Base-by-base conservation (phyloP, 2,888 invertebrate species). In the Muscina levida region DNA sequence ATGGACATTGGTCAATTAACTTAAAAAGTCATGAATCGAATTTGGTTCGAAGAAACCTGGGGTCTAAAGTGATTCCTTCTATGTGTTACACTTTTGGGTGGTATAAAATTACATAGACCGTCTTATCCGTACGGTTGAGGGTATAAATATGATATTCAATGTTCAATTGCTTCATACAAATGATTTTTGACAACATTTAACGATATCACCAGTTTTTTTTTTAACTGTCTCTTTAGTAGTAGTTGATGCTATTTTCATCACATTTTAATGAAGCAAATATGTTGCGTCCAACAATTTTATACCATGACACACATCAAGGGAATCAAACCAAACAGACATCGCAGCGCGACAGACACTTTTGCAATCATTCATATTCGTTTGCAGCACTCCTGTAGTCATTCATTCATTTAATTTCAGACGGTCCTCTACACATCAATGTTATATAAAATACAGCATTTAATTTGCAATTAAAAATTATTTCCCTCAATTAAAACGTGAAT, bases 391-490 rank as follows among this genome's bases (percentile, higher is more conserved):
- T 59, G 17, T 19, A 62, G 0, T 62, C 42, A 62, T 11, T 62
- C 62, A 62, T 19, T 42, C 62, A 62, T 62, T 62, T 39, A 62
- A 19, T 42, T 31, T 44, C 44, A 44, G 4, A 44, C 44, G 44
- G 5, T 10, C 11, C 51, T 48, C 13, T 53, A 22, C 53, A 17
- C 17, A 53, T 22, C 8, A 37, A 39, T 62, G 62, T 42, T 19
- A 42, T 62, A 62, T 42, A 62, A 62, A 81, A 81, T 74, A 75
- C 48, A 68, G 77, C 77, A 81, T 77, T 81, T 77, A 81, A 81
- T 81, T 77, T 75, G 81, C 81, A 81, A 81, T 81, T 81, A 81
- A 81, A 81, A 81, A 77, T 81, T 81, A 81, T 77, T 77, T 81
- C 81, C 77, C 74, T 81, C 81, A 81, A 81, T 81, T 81, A 81